Evolutionary conservation across 2,797 vertebrate genomes (phyloP), one percentile per base, ranked within the genome.

Genomic region (Microtus californicus): DNA sequence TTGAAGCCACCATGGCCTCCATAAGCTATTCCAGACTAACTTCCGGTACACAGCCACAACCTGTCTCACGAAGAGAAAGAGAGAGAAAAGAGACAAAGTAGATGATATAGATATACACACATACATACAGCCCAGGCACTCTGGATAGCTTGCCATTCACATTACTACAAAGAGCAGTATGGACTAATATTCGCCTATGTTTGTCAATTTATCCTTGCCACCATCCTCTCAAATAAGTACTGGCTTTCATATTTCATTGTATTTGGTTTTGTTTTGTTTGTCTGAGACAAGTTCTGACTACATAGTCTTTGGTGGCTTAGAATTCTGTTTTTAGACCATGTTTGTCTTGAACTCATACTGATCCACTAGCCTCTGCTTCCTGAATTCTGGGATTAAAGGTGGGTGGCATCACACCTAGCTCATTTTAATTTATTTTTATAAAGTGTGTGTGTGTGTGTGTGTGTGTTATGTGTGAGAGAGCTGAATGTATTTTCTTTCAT

Each of bases 121-220:
- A 37, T 45, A 31, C 43, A 48, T n/a, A 69, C 34, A 77, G 29
- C 14, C 27, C 12, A 81, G 27, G 23, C 34, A 71, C 51, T 88
- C 6, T 76, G 71, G 31, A 82, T 6, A 88, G 23, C 37, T 29
- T 73, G 65, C n/a, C 51, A 34, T 54, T 59, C 2, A 93, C 86
- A 93, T 83, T 74, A 90, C 90, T 76, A 67, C 4, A 95, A 94
- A 87, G 71, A 90, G 77, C 48, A 88, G 21, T 56, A 82, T 65
- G 54, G 61, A 40, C 25, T 71, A 59, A 92, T 86, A 87, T 92
- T 83, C 96, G 43, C 14, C 61, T 80, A 56, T 78, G 27, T 4
- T 27, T 74, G 1, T 92, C 29, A 71, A 90, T 86, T 95, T 65
- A 81, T 90, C 73, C 34, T 94, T 67, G 65, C 21, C 29, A 71